phyloP scores from a whole-genome alignment of 1,140 invertebrate genomes.

The Elymnias hypermnestra region DNA sequence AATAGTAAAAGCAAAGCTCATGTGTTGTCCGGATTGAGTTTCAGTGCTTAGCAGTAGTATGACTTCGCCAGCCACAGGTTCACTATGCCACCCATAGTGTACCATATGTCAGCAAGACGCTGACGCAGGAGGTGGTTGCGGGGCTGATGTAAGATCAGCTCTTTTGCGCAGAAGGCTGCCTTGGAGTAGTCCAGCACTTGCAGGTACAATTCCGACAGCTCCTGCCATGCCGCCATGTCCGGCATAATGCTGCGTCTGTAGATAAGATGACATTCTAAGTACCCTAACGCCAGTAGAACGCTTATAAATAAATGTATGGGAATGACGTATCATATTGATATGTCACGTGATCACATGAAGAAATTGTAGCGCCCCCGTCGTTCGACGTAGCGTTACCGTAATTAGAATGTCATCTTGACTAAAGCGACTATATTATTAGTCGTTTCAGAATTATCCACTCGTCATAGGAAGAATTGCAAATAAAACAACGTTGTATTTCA shows the following conservation, averaged over 20 bases:
- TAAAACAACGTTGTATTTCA: neutral
- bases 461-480: too few species aligned
- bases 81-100: constrained; percentile 95
- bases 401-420: too few species aligned
- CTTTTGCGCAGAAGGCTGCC: constrained; percentile 98
- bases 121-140: constrained; percentile 97
- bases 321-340: too few species aligned
- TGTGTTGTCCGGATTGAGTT: constrained; percentile 95
- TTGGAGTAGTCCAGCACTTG: constrained; percentile 92
- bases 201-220: constrained; percentile 95
- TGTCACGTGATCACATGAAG: too few species aligned
- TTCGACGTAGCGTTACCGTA: too few species aligned
- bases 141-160: constrained; percentile 96
- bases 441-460: too few species aligned
- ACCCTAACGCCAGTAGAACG: too few species aligned
- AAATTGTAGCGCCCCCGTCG: too few species aligned
- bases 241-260: too few species aligned
- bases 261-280: too few species aligned
- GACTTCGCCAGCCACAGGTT: constrained; percentile 94
- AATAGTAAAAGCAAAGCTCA: constrained; percentile 94
- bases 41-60: constrained; percentile 95
- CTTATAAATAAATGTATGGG: too few species aligned
- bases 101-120: constrained; percentile 93
- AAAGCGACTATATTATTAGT: too few species aligned
- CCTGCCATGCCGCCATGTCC: constrained; percentile 98